Evolutionary conservation across 2,888 invertebrate species (phyloP).

Genomic region (Lamellibrachia satsuma): DNA sequence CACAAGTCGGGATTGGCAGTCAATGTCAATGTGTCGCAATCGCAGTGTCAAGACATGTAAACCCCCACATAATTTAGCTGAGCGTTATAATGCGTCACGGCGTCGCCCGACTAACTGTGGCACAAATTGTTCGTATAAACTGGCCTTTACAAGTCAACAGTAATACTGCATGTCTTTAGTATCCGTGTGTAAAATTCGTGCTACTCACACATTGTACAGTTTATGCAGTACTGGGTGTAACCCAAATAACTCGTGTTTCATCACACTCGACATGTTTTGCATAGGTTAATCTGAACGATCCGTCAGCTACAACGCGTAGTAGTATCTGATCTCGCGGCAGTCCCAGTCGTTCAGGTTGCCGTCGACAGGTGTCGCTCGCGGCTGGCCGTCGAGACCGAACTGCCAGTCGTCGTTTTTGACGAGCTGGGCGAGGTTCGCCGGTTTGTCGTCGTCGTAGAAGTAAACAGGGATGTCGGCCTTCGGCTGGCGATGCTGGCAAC

Average conservation of each 20-base stretch:
- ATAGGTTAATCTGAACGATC: neutral
- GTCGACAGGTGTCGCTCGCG: neutral
- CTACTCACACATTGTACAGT: neutral
- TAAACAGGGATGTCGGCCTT: neutral
- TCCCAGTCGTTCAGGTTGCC: neutral
- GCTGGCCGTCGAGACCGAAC: neutral
- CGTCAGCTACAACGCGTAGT: neutral
- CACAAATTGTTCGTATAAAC: no score
- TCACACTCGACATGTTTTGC: neutral
- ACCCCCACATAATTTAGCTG: no score
- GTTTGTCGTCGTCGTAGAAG: constrained; percentile 6
- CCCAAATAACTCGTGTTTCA: neutral
- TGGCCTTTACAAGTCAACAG: no score
- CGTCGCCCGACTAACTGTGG: no score
- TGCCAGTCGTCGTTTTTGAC: constrained; percentile 13
- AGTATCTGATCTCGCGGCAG: neutral
- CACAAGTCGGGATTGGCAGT: no score
- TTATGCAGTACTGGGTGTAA: neutral
- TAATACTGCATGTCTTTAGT: no score
- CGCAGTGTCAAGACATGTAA: no score
- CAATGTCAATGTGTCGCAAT: no score
- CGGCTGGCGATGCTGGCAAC: neutral
- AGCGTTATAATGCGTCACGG: no score
- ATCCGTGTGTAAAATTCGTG: neutral
- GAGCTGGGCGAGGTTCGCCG: neutral